Evolutionary conservation across 2,888 invertebrate genomes (phyloP), one percentile per base, ranked within the genome.

Genomic region (Cantharis nigra): DNA sequence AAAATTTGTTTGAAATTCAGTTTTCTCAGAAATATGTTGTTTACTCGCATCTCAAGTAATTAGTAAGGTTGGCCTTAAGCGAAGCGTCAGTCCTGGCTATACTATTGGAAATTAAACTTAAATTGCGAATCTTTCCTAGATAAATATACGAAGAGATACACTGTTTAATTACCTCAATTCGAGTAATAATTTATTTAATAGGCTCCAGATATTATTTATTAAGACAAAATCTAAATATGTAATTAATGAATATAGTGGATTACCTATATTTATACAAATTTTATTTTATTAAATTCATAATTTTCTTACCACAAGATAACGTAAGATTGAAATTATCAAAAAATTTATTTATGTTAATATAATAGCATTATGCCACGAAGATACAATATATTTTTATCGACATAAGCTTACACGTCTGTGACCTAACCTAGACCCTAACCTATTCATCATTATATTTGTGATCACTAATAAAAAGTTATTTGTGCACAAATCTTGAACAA

Each of bases 11-110:
- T 83, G 84, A 85, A 86, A 86, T 86, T 85, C 82, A 85, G 85
- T 86, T 85, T 87, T 85, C 85, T 84, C 84, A 83, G 85, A 85
- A 87, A 86, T 85, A 86, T 86, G 86, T 87, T 87, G 86, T 87
- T 87, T 87, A 85, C 85, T 83, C 84, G 82, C 82, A 81, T 82
- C 84, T 82, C 79, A 72, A 81, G 85, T 85, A 86, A 86, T 87
- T 87, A 87, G 85, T 85, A 67, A 86, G 83, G 83, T 83, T 82
- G 83, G 84, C 85, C 82, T 80, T 75, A 83, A 85, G 85, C 83
- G 81, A 80, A 81, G 81, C 82, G 80, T 82, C 82, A 83, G 84
- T 83, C 82, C 83, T 81, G 77, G 77, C 75, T 74, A 71, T 81
- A 78, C 84, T 85, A 85, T 84, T 85, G 85, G 84, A 85, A 86